These are phyloP conservation scores for Phengaris alcon DNA, from an alignment of 2,888 invertebrate genomes.

Conservation along the genomic window DNA sequence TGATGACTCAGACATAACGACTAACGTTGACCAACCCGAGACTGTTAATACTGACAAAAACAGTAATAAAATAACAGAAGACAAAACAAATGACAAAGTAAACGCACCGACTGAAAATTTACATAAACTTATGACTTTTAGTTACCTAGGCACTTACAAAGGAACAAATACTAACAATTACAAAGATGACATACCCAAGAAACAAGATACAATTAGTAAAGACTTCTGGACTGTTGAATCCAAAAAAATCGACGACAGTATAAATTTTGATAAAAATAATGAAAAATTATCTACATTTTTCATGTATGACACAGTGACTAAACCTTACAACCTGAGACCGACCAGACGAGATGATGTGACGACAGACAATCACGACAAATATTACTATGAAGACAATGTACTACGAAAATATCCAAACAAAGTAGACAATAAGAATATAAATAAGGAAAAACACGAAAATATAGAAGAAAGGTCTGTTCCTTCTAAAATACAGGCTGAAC, in stretches of 20 bases:
- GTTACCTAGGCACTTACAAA: conserved; percentile 72
- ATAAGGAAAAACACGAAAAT: conserved; percentile 39
- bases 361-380: conserved; percentile 54
- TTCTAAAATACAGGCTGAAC: conserved; percentile 50
- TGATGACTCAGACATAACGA: conserved; percentile 44
- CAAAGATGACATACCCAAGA: conserved; percentile 37
- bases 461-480: conserved; percentile 60
- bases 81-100: conserved; percentile 38
- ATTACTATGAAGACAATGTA: conserved; percentile 68
- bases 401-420: conserved; percentile 62
- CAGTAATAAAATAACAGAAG: conserved; percentile 37
- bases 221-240: conserved; percentile 59
- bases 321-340: conserved; percentile 64
- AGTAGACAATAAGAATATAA: conserved; percentile 39
- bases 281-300: conserved; percentile 67
- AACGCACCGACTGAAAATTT: conserved; percentile 60
- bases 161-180: conserved; percentile 45
- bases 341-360: conserved; percentile 64
- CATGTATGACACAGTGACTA: conserved; percentile 65
- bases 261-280: conserved; percentile 42
- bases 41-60: conserved; percentile 36
- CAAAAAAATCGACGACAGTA: conserved; percentile 42
- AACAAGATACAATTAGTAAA: conserved; percentile 56
- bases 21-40: conserved; percentile 42
- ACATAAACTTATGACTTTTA: conserved; percentile 72